Percentiles rank a stretch among this genome's conserved stretches.
Conservation (phyloP, 2,797 vertebrate genomes). For the Catostomus latipinnis region DNA sequence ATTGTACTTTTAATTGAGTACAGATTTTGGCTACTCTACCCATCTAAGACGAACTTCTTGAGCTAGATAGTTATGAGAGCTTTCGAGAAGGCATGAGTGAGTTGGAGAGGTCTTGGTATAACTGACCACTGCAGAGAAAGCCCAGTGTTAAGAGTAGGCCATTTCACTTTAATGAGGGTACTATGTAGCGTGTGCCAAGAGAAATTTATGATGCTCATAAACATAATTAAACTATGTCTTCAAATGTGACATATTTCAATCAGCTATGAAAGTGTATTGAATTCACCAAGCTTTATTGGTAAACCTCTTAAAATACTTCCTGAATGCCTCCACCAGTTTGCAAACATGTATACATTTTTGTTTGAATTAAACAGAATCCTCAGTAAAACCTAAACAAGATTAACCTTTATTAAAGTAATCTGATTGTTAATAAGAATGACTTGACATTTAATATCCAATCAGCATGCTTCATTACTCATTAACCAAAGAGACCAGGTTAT, state of each 20-base stretch:
- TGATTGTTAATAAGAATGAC: constrained; percentile 27
- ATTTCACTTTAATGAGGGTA: constrained; percentile 70
- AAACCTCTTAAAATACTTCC: constrained; percentile 22
- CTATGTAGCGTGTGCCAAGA: constrained; percentile 69
- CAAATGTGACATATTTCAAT: constrained; percentile 65
- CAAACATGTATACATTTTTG: neutral
- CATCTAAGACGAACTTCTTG: neutral
- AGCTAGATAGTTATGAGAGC: neutral
- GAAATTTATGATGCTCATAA: constrained; percentile 76
- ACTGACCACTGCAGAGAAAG: constrained; percentile 38
- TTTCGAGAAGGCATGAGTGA: neutral
- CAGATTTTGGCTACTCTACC: no score
- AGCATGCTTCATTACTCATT: constrained; percentile 22
- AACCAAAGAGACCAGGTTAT: constrained; percentile 1
- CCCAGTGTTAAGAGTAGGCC: constrained; percentile 69
- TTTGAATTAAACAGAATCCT: constrained; percentile 3
- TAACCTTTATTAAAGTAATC: constrained; percentile 35
- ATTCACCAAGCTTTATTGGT: constrained; percentile 12
- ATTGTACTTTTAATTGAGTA: no score
- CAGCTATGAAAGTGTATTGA: constrained; percentile 14
- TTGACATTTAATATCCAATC: constrained; percentile 41
- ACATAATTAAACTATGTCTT: constrained; percentile 72
- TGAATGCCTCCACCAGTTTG: neutral
- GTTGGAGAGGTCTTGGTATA: neutral
- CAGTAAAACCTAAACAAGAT: constrained; percentile 3